Evolutionary conservation across 2,797 vertebrate species (phyloP), one percentile per base, ranked within the genome.

Genomic region (Chaenodraco wilsoni): DNA sequence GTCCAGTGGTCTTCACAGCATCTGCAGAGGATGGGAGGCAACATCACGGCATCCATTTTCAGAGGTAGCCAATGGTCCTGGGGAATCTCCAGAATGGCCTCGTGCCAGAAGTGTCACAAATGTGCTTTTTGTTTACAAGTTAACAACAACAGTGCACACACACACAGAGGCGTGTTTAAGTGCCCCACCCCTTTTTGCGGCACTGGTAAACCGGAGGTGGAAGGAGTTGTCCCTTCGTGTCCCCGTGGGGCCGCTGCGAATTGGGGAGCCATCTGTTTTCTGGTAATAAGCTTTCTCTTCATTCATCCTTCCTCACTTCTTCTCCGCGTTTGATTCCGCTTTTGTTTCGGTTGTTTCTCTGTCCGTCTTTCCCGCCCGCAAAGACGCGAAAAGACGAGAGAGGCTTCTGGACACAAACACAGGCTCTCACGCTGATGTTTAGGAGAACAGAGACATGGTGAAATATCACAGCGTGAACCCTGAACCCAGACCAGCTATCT

Each of bases 221-320:
- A 87, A 85, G 83, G 87, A 90, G 88, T 87, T 81, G 88, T 91
- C 91, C 84, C 88, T 90, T 89, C 79, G 67, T 33, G 84, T 88
- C 83, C 92, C 93, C 14, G 72, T 72, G 93, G 92, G 92, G 90
- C 89, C 84, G 45, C 84, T 79, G 89, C 93, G 91, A 91, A 90
- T 92, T 90, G 93, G 91, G 91, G 89, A 91, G 86, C 94, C 94
- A 95, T 95, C 94, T 95, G 94, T 94, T 94, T 94, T 89, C 82
- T 84, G 91, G 92, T 93, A 94, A 95, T 92, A 94, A 93, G 93
- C 93, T 93, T 93, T 91, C 88, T 83, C 87, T 87, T 84, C 89
- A 86, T 89, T 91, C 81, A 75, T 56, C 66, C 86, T 74, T 74
- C 60, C 60, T 27, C 72, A 17, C 61, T 37, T 65, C 72, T 41